Evolutionary conservation across 2,797 vertebrate genomes (phyloP).

Genomic region (Spinus olivaceus): DNA sequence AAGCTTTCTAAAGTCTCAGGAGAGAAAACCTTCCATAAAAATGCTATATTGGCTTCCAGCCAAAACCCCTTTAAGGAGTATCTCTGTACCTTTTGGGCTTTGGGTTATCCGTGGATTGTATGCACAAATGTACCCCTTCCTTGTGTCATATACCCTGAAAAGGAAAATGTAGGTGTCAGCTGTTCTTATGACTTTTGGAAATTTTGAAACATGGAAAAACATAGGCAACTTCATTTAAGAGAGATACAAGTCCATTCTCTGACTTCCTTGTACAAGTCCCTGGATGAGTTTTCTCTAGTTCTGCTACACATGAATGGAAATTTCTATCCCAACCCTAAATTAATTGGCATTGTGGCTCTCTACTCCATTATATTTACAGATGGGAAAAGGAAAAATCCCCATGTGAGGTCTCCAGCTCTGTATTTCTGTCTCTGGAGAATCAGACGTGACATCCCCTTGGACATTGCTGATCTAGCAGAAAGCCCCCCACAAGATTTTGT

Average conservation of each 20-base stretch:
- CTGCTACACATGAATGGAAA: background rate
- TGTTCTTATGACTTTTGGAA: background rate
- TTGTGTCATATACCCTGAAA: background rate
- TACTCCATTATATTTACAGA: background rate
- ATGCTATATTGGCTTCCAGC: background rate
- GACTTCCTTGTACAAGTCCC: background rate
- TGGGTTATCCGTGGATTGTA: background rate
- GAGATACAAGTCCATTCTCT: background rate
- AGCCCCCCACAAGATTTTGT: background rate
- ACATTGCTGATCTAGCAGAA: background rate
- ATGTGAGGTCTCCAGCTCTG: background rate
- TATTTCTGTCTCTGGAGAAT: background rate
- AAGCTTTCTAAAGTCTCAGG: background rate
- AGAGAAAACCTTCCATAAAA: conserved; percentile 3
- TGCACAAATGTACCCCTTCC: background rate
- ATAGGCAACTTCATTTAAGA: background rate
- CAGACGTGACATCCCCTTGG: background rate
- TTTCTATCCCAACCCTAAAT: background rate
- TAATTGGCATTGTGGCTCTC: background rate
- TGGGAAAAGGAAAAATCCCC: background rate
- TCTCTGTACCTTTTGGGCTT: background rate
- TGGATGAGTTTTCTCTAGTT: background rate
- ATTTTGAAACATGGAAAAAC: background rate
- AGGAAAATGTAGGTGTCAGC: background rate
- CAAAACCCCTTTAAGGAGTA: background rate